Conservation (phyloP, 2,113 vertebrate species). For the Brachionichthys hirsutus region DNA sequence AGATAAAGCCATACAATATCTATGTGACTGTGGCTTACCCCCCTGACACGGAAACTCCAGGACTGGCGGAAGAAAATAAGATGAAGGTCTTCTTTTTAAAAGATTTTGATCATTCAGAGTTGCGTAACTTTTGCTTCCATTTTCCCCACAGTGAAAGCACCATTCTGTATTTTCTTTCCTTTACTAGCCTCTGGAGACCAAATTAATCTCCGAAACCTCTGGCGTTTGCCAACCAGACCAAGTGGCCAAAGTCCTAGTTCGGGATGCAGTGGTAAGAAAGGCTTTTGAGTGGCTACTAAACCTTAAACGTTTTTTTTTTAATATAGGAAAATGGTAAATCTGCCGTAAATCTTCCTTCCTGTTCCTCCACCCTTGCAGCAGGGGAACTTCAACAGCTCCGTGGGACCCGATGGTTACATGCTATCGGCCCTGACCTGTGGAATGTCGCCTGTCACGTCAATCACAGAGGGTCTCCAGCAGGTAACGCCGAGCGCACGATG, state of each 20-base stretch:
- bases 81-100: constrained; percentile 83
- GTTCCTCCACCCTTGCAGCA: constrained; percentile 75
- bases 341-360: background rate
- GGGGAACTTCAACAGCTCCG: constrained; percentile 93
- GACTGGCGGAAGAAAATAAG: constrained; percentile 89
- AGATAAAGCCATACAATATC: constrained; percentile 99
- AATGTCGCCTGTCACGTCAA: constrained; percentile 95
- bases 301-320: background rate
- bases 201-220: constrained; percentile 91
- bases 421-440: constrained; percentile 91
- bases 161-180: background rate
- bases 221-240: constrained; percentile 92
- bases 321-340: background rate
- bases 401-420: constrained; percentile 98
- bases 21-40: constrained; percentile 94
- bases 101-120: background rate
- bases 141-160: background rate
- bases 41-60: constrained; percentile 96
- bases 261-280: constrained; percentile 90
- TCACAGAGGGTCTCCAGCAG: constrained; percentile 96
- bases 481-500: constrained; percentile 61
- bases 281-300: background rate
- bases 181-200: constrained; percentile 90
- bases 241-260: constrained; percentile 92
- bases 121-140: background rate